A percentile compares a stretch with the other conserved stretches of the same genome.
Evolutionary conservation across 2,797 vertebrate genomes (phyloP).

Genomic region (Galaxias olidus): DNA sequence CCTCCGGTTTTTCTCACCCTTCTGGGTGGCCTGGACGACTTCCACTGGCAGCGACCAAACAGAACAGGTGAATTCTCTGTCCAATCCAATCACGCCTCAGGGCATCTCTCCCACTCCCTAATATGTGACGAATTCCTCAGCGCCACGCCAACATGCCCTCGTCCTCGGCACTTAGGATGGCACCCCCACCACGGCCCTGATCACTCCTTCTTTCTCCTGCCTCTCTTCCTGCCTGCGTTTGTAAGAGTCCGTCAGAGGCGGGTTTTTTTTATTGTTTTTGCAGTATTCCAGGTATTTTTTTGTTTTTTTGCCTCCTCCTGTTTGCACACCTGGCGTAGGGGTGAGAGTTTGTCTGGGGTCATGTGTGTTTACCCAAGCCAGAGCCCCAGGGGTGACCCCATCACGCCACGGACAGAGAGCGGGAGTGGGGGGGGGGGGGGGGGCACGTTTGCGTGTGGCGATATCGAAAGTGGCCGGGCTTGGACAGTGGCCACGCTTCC

Average conservation of each 20-base stretch:
- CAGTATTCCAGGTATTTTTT: conserved; percentile 69
- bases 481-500: conserved; percentile 64
- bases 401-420: conserved; percentile 64
- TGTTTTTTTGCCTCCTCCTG: conserved; percentile 49
- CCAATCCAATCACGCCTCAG: conserved; percentile 40
- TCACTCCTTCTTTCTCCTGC: too few relatives aligned
- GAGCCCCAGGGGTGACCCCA: conserved; percentile 74
- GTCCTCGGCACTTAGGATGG: conserved; percentile 13
- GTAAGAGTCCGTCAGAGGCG: conserved; percentile 56
- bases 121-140: conserved; percentile 39
- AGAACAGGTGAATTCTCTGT: conserved; percentile 44
- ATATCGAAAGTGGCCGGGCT: conserved; percentile 68
- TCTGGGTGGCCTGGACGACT: conserved; percentile 47
- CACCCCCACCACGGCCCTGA: conserved; percentile 5
- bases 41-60: conserved; percentile 35
- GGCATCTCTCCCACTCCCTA: neutral
- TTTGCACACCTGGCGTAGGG: conserved; percentile 77
- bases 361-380: conserved; percentile 73
- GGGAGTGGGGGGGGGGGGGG: neutral
- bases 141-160: conserved; percentile 11
- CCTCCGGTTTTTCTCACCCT: conserved; percentile 31
- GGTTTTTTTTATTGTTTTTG: conserved; percentile 65
- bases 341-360: conserved; percentile 78
- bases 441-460: conserved; percentile 67
- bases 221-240: conserved; percentile 35